Evolutionary conservation across 2,888 invertebrate species (phyloP).

Genomic region (Pammene fasciana): DNA sequence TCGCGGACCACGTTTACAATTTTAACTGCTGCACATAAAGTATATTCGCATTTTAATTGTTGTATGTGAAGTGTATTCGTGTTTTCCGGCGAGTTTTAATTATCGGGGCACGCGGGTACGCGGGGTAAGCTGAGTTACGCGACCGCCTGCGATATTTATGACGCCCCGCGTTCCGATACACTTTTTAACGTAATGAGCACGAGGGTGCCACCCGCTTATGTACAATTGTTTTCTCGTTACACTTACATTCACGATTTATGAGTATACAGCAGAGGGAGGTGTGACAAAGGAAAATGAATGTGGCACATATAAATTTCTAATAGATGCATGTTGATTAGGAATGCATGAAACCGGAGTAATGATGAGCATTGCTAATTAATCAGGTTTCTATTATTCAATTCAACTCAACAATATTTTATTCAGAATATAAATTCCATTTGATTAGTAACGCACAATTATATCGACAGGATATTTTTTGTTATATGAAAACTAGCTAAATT

Average conservation of each 20-base stretch:
- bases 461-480: no score
- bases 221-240: conserved; percentile 52
- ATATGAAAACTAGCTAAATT: no score
- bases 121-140: conserved; percentile 74
- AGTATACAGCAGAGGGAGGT: conserved; percentile 7
- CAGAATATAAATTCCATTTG: no score
- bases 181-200: conserved; percentile 83
- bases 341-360: background rate
- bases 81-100: conserved; percentile 83
- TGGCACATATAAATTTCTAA: background rate
- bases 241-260: conserved; percentile 34
- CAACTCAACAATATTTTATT: no score
- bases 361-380: background rate
- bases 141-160: conserved; percentile 84
- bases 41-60: conserved; percentile 73
- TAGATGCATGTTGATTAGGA: background rate
- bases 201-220: conserved; percentile 59
- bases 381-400: no score
- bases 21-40: conserved; percentile 83
- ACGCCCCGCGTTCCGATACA: conserved; percentile 79
- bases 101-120: conserved; percentile 76
- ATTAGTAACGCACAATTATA: no score
- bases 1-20: conserved; percentile 71
- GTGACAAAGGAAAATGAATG: conserved; percentile 18
- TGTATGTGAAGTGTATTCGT: conserved; percentile 77